Evolutionary conservation across 1,140 invertebrate genomes (phyloP), one percentile per base, ranked within the genome.

Genomic region (Neomicropteryx cornuta): DNA sequence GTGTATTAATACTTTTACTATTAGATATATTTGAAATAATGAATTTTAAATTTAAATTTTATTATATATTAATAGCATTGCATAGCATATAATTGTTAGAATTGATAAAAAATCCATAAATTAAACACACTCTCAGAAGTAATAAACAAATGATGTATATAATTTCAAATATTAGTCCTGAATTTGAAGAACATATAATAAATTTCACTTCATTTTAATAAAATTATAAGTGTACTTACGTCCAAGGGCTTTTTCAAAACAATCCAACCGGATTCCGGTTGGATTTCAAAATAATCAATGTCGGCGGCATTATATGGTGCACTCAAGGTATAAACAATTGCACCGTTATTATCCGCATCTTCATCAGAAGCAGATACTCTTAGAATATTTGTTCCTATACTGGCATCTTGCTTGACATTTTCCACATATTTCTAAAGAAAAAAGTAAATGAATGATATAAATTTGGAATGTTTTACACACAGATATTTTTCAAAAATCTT

Each of bases 321-420:
- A 46, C 81, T 89, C 31, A 94, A 59, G 18, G 87, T 88, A 51
- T 91, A 91, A n/a, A 87, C 78, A 56, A 90, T 90, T n/a, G 86
- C 87, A 11, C 91, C 90, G 59, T 95, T 94, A 57, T 93, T 92
- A 55, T 94, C 91, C 19, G 90, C 90, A 73, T 95, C 91, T 62
- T 94, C 90, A 55, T 95, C 91, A 23, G 87, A 92, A 43, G 91
- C 91, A 3, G 89, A 94, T 3, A 95, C 89, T 53, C 90, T 75
- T 32, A 95, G 66, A 47, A 95, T 94, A 59, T 93, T 94, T 20
- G 88, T 93, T 28, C 90, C 90, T 47, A 92, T 90, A 62, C 87
- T 92, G 17, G 90, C 91, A 56, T 95, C 91, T 73, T 95, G 91
- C 66, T 94, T 94, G 8, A 95, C 89, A 66, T 94, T 93, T 62